Evolutionary conservation across 2,888 invertebrate species (phyloP), one percentile per base, ranked within the genome.

Genomic region (Drosophila nigricruria): DNA sequence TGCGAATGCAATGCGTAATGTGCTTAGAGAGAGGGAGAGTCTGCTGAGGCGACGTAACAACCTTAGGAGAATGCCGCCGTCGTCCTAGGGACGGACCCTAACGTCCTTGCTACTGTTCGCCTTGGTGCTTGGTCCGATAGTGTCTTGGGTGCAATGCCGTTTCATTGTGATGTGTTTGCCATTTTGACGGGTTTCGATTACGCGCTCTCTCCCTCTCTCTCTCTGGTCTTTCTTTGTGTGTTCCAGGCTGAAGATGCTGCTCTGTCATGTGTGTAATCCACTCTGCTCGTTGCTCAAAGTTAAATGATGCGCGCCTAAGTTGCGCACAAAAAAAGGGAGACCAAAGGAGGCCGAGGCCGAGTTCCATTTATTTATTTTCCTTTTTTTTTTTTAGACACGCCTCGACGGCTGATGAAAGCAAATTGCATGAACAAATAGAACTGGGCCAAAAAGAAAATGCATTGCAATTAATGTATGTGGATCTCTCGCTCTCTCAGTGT

Each of bases 101-200:
- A 40, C 8, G 30, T 38, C 38, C 72, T 47, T 27, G 47, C 47
- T 47, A 23, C 18, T 8, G 36, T n/a, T n/a, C n/a, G n/a, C n/a
- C 14, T 34, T 34, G 38, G 18, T 32, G 34, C 62, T 23, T 23
- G 27, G 18, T 14, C 53, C 50, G 43, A 43, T 54, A 60, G 61
- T 67, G 54, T 72, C 32, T 67, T 67, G 56, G 67, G 53, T 66
- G 68, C 74, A 64, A 56, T 64, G 53, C 67, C 65, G 63, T 62
- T 43, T 42, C 67, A 73, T 87, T 83, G 88, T 89, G 82, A 76
- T 69, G 63, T 73, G 78, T 58, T 84, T 82, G 84, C 84, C 84
- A 89, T 84, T 84, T 84, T 87, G 89, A 84, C 84, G 84, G 88
- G 89, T 89, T 89, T 83, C 89, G 89, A 89, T 83, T 83, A 87